Conservation (phyloP, 2,113 vertebrate genomes). For the Sceloporus tristichus region DNA sequence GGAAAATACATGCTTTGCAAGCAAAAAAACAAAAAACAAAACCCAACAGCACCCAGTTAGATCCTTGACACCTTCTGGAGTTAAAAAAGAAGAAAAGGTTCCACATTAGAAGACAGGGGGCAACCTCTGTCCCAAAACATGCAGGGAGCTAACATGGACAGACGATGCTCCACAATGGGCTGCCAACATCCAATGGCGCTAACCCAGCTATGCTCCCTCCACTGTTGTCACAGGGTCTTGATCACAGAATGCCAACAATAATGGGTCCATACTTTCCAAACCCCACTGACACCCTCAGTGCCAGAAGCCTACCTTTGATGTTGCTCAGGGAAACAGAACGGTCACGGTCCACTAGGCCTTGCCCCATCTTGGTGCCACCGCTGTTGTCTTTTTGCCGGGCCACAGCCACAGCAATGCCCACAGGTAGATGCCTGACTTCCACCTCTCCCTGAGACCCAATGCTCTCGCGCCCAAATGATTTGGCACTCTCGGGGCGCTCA, state of each 20-base stretch:
- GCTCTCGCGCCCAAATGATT: constrained; percentile 88
- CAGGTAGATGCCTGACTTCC: constrained; percentile 94
- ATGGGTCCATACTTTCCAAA: not conserved
- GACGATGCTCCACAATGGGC: too few relatives aligned
- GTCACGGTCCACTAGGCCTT: constrained; percentile 83
- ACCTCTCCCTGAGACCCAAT: constrained; percentile 86
- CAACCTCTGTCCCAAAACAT: too few relatives aligned
- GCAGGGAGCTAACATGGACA: too few relatives aligned
- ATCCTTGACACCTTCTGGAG: too few relatives aligned
- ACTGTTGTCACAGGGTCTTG: too few relatives aligned
- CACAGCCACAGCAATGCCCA: constrained; percentile 95
- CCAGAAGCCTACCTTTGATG: constrained; percentile 87
- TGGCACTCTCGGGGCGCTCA: constrained; percentile 91
- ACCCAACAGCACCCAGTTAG: too few relatives aligned
- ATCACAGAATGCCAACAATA: not conserved
- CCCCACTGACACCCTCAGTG: not conserved
- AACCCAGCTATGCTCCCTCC: too few relatives aligned
- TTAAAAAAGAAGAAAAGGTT: too few relatives aligned
- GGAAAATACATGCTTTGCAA: too few relatives aligned
- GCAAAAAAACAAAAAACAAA: too few relatives aligned
- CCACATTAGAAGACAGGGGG: too few relatives aligned
- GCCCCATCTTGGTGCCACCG: constrained; percentile 80
- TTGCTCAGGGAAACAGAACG: constrained; percentile 83
- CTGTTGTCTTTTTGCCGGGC: constrained; percentile 93
- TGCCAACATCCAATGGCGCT: too few relatives aligned